Percentiles rank a stretch among this genome's conserved stretches.
Conservation (phyloP, 2,888 invertebrate genomes). For the Athripsodes cinereus region DNA sequence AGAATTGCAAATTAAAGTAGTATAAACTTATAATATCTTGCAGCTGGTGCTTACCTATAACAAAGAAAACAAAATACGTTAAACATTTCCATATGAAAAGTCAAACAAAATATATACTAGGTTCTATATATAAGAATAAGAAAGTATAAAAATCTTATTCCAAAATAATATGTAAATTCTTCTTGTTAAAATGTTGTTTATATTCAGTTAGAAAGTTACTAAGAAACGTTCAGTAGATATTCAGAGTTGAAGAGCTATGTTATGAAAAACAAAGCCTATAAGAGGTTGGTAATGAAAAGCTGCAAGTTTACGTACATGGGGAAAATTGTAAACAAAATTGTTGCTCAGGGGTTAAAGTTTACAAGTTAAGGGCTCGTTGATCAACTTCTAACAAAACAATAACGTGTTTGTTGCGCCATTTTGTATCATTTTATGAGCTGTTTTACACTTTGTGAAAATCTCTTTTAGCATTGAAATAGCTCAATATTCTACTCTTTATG, state of each 20-base stretch:
- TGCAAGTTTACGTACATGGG: background rate
- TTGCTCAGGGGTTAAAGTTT: background rate
- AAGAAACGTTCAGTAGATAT: background rate
- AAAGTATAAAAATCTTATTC: background rate
- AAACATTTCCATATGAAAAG: background rate
- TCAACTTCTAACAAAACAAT: slow-evolving; percentile 15
- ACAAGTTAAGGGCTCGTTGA: slow-evolving; percentile 3
- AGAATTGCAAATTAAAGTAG: background rate
- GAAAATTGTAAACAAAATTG: background rate
- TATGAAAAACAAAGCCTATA: slow-evolving; percentile 2
- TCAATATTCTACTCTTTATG: slow-evolving; percentile 6
- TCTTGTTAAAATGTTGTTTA: slow-evolving; percentile 1
- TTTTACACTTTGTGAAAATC: slow-evolving; percentile 10
- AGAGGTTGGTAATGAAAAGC: background rate
- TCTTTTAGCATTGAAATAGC: slow-evolving; percentile 8
- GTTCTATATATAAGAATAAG: background rate
- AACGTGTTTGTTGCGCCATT: slow-evolving; percentile 12
- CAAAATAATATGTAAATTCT: background rate
- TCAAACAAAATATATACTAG: background rate
- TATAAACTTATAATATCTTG: background rate
- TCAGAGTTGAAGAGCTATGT: background rate
- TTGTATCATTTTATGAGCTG: slow-evolving; percentile 11
- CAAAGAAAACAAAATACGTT: background rate
- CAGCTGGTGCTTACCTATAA: background rate
- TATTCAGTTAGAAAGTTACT: background rate